phyloP scores from a whole-genome alignment of 64 coral and sea anemone genomes.

The Catalaphyllia jardinei region DNA sequence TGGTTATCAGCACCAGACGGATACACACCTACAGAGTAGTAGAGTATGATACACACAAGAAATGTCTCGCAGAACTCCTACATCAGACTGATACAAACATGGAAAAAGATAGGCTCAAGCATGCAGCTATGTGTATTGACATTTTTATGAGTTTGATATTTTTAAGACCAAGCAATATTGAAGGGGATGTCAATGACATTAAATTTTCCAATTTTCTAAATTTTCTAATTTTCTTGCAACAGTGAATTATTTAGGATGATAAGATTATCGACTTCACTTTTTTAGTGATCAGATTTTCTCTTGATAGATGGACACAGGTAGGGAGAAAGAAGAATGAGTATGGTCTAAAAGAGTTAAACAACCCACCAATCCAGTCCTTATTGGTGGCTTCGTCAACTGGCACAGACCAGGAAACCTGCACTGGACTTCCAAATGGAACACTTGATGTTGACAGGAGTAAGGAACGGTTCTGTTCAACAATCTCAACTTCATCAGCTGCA shows the following conservation, averaged over 20 bases:
- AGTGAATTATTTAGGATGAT: no score
- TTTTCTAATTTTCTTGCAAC: no score
- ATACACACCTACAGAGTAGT: conserved; percentile 59
- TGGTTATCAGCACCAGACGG: conserved; percentile 66
- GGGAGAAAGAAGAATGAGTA: no score
- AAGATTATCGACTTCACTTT: background rate
- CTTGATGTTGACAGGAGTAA: conserved; percentile 46
- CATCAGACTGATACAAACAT: no score
- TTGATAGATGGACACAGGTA: background rate
- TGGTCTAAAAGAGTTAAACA: background rate
- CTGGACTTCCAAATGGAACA: conserved; percentile 53
- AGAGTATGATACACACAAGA: background rate
- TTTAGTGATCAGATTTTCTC: background rate
- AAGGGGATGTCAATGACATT: no score
- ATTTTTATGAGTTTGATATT: no score
- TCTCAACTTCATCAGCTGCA: conserved; percentile 49
- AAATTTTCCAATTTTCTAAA: no score
- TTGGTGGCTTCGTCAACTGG: conserved; percentile 88
- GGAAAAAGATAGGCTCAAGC: no score
- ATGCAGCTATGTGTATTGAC: no score
- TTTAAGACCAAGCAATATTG: background rate
- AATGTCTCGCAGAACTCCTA: background rate
- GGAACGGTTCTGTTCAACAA: conserved; percentile 78
- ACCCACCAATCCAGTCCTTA: conserved; percentile 91
- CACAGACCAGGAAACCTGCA: conserved; percentile 79